Conservation (phyloP, 2,888 invertebrate species). For the Leptothorax acervorum region DNA sequence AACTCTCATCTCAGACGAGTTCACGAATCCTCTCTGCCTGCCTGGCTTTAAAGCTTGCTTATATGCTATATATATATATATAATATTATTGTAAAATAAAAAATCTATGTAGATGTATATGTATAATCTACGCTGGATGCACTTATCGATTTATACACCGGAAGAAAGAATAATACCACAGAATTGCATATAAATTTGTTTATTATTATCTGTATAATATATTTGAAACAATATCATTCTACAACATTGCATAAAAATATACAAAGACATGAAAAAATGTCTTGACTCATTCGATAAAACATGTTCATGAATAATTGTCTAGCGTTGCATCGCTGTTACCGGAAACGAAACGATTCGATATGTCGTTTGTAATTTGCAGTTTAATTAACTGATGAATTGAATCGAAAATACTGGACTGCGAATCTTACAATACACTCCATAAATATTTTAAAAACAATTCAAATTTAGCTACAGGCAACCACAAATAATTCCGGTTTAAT, state of each 20-base stretch:
- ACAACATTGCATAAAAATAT: constrained; percentile 86
- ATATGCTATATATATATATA: no score
- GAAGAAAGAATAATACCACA: constrained; percentile 24
- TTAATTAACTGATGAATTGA: constrained; percentile 34
- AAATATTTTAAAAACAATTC: constrained; percentile 23
- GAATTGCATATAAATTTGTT: constrained; percentile 85
- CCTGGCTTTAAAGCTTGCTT: no score
- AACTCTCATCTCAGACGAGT: no score
- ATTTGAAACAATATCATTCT: constrained; percentile 86
- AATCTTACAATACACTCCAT: not conserved
- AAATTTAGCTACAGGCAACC: constrained; percentile 4
- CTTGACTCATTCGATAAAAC: constrained; percentile 85
- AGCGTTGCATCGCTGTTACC: constrained; percentile 65
- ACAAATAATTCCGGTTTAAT: not conserved
- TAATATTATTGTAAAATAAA: no score
- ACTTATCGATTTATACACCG: no score
- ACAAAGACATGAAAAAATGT: constrained; percentile 86
- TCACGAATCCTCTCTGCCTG: no score
- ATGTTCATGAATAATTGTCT: constrained; percentile 81
- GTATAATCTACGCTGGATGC: no score
- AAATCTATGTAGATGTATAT: no score
- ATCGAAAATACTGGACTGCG: constrained; percentile 19
- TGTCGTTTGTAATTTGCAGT: constrained; percentile 57
- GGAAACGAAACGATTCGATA: constrained; percentile 69
- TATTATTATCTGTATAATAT: constrained; percentile 86